Evolutionary conservation across 1,140 invertebrate genomes (phyloP).

Genomic region (Panulirus ornatus): DNA sequence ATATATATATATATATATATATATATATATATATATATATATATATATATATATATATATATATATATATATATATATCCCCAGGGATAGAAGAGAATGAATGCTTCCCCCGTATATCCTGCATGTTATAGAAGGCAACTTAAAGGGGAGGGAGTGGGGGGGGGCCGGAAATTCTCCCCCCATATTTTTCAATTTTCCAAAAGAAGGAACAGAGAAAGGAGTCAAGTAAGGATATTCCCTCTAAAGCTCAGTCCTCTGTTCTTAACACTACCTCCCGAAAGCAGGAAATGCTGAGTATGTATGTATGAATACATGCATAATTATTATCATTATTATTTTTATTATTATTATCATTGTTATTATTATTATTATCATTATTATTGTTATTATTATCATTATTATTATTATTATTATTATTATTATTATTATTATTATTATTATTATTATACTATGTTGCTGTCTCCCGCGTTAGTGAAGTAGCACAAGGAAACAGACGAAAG

Average conservation of each 20-base stretch:
- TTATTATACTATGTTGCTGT: too few relatives aligned
- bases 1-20: slow-evolving; percentile 3
- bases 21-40: slow-evolving; percentile 3
- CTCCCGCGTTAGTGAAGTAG: too few relatives aligned
- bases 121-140: too few relatives aligned
- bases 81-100: too few relatives aligned
- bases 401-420: neutral
- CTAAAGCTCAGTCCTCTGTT: too few relatives aligned
- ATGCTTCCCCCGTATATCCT: too few relatives aligned
- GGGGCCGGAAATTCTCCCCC: too few relatives aligned
- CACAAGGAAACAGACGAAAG: too few relatives aligned
- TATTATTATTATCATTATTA: neutral
- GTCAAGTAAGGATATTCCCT: too few relatives aligned
- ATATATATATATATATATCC: slow-evolving; percentile 41
- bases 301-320: neutral
- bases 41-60: slow-evolving; percentile 15
- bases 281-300: neutral
- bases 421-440: slow-evolving; percentile 16
- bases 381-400: neutral
- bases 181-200: too few relatives aligned
- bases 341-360: neutral
- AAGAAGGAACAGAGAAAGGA: too few relatives aligned
- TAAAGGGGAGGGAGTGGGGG: too few relatives aligned
- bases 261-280: neutral
- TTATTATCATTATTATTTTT: neutral